Base-by-base conservation (phyloP, 1,140 invertebrate species). In the Acromyrmex charruanus region DNA sequence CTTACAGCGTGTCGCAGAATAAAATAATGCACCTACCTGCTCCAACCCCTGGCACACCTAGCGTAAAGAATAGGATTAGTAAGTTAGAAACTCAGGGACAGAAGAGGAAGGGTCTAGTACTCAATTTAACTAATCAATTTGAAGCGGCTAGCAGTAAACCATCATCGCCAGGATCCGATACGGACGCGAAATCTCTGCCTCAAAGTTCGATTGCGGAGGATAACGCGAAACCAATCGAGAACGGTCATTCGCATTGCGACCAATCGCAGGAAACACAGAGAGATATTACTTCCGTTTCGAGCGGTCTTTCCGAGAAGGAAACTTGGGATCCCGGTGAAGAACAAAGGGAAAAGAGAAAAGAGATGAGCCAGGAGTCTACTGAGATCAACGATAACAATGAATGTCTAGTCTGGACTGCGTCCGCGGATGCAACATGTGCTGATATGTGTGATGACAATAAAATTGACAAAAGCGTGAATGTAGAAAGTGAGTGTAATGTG, bases 1-100 rank as follows among this genome's bases (percentile, higher is more conserved):
- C 97, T 53, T 98, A 98, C 94, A 98, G 98, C 93, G 98, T 98
- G 10, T 98, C 98, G 35, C 98, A 98, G 88, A 98, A 98, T 93
- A 97, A 98, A 95, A 98, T 98, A 85, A 96, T 98, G 44, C 97
- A 98, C 90, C 96, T 98, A 74, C 96, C 96, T 2, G 93, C 94
- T 55, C 96, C 94, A 12, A 92, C 93, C 16, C 92, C 93, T 0
- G 93, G 94, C 21, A 90, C 89, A 5, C 77, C 89, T 49, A 94
- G 88, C 79, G 85, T 87, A 95, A 96, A 94, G 95, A 96, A 91
- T 93, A 96, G 92, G 93, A 95, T 89, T 92, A 97, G 95, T 90
- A 97, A 97, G 90, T 95, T 97, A 51, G 97, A 98, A 92, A 95
- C 95, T 12, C 96, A 96, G 86, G 94, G 96, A 31, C 93, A 95